Evolutionary conservation across 2,113 vertebrate species (phyloP), one percentile per base, ranked within the genome.

Genomic region (Calyptomena viridis): DNA sequence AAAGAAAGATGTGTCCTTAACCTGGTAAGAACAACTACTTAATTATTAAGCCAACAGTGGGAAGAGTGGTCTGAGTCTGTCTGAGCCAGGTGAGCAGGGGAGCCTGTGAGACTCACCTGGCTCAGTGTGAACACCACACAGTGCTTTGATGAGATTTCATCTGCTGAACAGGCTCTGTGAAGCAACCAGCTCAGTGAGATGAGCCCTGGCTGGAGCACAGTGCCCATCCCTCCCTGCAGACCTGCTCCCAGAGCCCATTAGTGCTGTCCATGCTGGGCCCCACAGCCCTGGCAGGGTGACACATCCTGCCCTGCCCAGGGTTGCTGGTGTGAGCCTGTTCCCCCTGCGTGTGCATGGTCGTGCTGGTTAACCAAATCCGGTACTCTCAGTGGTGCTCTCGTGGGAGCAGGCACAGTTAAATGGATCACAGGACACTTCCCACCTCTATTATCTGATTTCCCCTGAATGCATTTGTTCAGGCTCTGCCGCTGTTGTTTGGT

Each of bases 361-460:
- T 6, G 75, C 92, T 62, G 84, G 16, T 56, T 73, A 58, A 30
- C 84, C 84, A 55, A 78, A 82, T 27, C 84, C 89, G 39, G 73
- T 18, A 11, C 77, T 30, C 33, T 69, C 84, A 14, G 53, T 11
- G n/a, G 28, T 39, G 75, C 12, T 69, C 96, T 83, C 75, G 0
- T 11, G 87, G 87, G 96, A 95, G 89, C 96, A 92, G 93, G 58
- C 72, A 63, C 73, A 87, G 94, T 91, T 95, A 95, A 93, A 95
- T 93, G 95, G 93, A 95, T 96, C 95, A 91, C 87, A 83, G 85
- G 95, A 87, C 93, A 81, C 85, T 95, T 87, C 53, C 83, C 90
- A 90, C 93, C 96, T 93, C 93, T 77, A 89, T 95, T 96, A 95
- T 90, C 78, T 94, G 95, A 77, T 93, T 95, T 94, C 79, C 63